Evolutionary conservation across 2,797 vertebrate genomes (phyloP), one percentile per base, ranked within the genome.

Genomic region (Gymnocypris eckloni): DNA sequence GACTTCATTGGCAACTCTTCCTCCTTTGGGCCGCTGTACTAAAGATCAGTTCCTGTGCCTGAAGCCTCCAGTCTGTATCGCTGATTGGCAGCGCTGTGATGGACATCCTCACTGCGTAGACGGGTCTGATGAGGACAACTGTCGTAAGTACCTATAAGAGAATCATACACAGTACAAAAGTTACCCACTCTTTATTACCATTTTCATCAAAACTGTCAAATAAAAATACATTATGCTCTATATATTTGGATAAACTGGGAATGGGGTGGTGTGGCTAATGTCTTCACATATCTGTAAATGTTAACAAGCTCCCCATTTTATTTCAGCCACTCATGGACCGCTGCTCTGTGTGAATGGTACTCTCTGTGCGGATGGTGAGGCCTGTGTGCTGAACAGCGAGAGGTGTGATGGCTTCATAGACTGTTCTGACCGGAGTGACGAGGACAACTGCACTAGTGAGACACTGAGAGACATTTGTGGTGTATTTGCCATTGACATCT

Each of bases 351-450:
- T 92, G 0, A 95, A 96, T 1, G 95, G 96, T 4, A 95, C 94
- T 1, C 96, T 95, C 84, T 99, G 98, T 1, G 95, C 96, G 70
- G 97, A 98, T 0, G 96, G 96, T 0, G 98, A 99, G 86, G 94
- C 96, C 18, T 99, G 98, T 28, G 88, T 99, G n/a, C 33, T 93
- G 83, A 92, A 94, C 80, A 90, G 94, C 0, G 97, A 99, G 93
- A 92, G 93, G 5, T 99, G 98, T 0, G 98, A 99, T 0, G 97
- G 98, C 3, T 99, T 97, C 77, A 93, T 99, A 90, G 98, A 99
- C 94, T 99, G 98, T 86, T 97, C 96, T 0, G 98, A 99, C 45
- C 95, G 96, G 93, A 99, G 98, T 0, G 98, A 99, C 0, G 98
- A 99, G 92, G 94, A 91, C 56, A 96, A 96, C 93, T 99, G 98